Evolutionary conservation across 1,140 invertebrate genomes (phyloP).

Genomic region (Halesus radiatus): DNA sequence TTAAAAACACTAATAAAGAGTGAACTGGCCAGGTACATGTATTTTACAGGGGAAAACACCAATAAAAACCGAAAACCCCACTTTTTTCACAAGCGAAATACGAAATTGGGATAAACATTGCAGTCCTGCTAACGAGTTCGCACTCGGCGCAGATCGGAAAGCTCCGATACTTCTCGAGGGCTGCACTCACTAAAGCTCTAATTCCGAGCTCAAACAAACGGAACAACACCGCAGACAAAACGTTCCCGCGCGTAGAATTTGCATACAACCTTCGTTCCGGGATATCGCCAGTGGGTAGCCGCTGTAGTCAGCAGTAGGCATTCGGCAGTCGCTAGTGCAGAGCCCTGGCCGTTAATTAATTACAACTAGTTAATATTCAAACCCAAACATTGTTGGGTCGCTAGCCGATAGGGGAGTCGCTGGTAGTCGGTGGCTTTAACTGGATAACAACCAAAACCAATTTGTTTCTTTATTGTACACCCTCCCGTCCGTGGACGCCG

Average conservation of each 20-base stretch:
- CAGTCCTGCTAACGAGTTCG: background rate
- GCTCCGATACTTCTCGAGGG: background rate
- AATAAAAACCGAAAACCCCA: too few relatives aligned
- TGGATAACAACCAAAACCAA: slow-evolving; percentile 56
- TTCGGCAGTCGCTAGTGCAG: slow-evolving; percentile 3
- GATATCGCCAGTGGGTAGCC: slow-evolving; percentile 10
- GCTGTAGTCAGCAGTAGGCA: background rate
- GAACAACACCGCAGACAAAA: slow-evolving; percentile 38
- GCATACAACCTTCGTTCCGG: slow-evolving; percentile 33
- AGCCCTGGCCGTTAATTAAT: slow-evolving; percentile 51
- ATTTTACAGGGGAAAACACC: too few relatives aligned
- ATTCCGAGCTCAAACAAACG: slow-evolving; percentile 23
- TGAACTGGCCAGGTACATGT: too few relatives aligned
- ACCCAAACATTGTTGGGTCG: slow-evolving; percentile 40
- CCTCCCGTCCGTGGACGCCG: background rate
- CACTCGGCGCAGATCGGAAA: slow-evolving; percentile 9
- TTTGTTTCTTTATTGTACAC: slow-evolving; percentile 50
- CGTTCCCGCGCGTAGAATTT: slow-evolving; percentile 23
- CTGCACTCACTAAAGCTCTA: slow-evolving; percentile 13
- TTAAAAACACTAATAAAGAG: too few relatives aligned
- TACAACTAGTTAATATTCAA: slow-evolving; percentile 57
- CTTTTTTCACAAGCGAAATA: background rate
- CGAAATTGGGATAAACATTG: background rate
- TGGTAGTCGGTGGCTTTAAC: slow-evolving; percentile 34
- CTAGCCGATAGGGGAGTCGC: slow-evolving; percentile 43